phyloP scores from a whole-genome alignment of 2,797 vertebrate species.

The Sebastolobus alascanus region DNA sequence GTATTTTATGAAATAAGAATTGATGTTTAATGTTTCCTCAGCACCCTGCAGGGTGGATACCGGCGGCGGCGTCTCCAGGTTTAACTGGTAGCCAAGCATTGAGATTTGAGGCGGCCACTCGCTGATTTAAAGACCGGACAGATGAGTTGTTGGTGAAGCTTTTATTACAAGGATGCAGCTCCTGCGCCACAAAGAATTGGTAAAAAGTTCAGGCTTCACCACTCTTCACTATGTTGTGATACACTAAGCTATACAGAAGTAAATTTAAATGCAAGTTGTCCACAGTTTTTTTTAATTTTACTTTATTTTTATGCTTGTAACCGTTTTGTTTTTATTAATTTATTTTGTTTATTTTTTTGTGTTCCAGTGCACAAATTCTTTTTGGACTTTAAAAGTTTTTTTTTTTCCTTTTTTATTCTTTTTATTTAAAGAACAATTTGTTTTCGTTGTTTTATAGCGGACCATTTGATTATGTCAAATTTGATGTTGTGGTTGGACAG shows the following conservation, averaged over 20 bases:
- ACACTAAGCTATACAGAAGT: slow-evolving; percentile 49
- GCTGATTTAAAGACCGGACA: slow-evolving; percentile 22
- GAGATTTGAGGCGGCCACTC: slow-evolving; percentile 40
- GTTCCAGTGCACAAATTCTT: slow-evolving; percentile 82
- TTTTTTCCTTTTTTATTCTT: slow-evolving; percentile 75
- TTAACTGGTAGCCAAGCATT: slow-evolving; percentile 43
- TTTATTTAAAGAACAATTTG: slow-evolving; percentile 87
- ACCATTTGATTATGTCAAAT: slow-evolving; percentile 75
- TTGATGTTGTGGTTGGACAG: slow-evolving; percentile 71
- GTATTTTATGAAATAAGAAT: slow-evolving; percentile 43
- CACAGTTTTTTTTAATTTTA: slow-evolving; percentile 36
- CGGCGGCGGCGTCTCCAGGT: slow-evolving; percentile 23
- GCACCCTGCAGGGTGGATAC: slow-evolving; percentile 10
- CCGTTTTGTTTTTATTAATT: slow-evolving; percentile 54
- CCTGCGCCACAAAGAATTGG: slow-evolving; percentile 40
- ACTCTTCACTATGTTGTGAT: slow-evolving; percentile 38
- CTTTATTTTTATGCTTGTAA: slow-evolving; percentile 45
- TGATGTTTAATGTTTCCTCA: slow-evolving; percentile 16
- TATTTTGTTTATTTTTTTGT: slow-evolving; percentile 75
- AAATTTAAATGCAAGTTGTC: slow-evolving; percentile 57
- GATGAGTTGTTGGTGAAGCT: slow-evolving; percentile 24
- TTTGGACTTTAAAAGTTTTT: slow-evolving; percentile 90
- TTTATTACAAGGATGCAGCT: slow-evolving; percentile 20
- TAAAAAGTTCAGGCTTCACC: slow-evolving; percentile 38
- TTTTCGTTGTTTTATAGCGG: slow-evolving; percentile 86